Base-by-base conservation (phyloP, 37 sponge, comb jelly and placozoan species). In the Diacarnus erythraeanus region DNA sequence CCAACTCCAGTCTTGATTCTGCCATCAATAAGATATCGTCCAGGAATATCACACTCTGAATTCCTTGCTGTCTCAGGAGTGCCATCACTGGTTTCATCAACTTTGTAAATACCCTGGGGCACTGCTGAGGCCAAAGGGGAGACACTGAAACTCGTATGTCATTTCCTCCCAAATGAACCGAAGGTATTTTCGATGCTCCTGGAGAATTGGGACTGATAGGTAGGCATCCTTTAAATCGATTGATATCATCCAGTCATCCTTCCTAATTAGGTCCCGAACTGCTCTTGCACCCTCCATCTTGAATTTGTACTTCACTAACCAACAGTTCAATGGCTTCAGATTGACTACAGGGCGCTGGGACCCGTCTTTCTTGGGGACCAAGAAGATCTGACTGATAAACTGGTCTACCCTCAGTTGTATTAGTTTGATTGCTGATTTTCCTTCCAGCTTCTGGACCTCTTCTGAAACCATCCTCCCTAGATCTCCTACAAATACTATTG, bases 181-280 rank as follows among this genome's bases (percentile, higher is more conserved):
- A 36, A 84, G 64, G 54, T 65, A 77, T 44, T 69, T 77, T 64
- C 79, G n/a, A 51, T 58, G 63, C n/a, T n/a, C n/a, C n/a, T n/a
- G n/a, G n/a, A n/a, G n/a, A n/a, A 57, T 18, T 69, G 69, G 69
- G 21, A 69, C 69, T 30, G 69, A 75, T 15, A 47, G 80, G 57
- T 85, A 85, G 23, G 86, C 86, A 42, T 86, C 86, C 65, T 79
- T 86, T 38, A 86, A 75, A 38, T 86, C 80, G 18, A 86, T 51
- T 3, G 69, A 29, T 2, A 79, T 69, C 83, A 83, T 74, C 75
- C 75, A 83, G 56, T 83, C 67, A 26, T 39, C 74, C 58, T 64
- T 42, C n/a, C 58, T 31, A 22, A 79, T 23, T 39, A 79, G 59
- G 59, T 69, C 74, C 68, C 54, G 75, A 42, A 68, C 31, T 34